Base-by-base conservation (phyloP, 2,888 invertebrate genomes). In the Tromatobia lineatoria region DNA sequence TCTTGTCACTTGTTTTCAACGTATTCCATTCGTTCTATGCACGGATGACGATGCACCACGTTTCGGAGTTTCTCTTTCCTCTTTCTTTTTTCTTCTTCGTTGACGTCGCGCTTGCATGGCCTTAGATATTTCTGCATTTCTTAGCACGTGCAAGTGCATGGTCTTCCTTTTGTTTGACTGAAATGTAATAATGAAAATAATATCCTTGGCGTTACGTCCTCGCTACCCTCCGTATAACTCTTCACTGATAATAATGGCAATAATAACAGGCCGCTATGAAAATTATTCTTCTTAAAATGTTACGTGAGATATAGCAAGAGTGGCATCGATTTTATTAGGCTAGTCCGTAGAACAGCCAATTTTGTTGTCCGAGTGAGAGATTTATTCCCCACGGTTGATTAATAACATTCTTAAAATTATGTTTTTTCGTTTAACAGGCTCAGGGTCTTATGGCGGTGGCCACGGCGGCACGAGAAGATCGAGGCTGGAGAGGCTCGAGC, bases 391-490 rank as follows among this genome's bases (percentile, higher is more conserved):
- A 67, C 45, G 10, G 25, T 3, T n/a, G 6, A 76, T 23, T 6
- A 47, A 34, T 38, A 13, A 71, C 57, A 67, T 42, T 57, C 54
- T 54, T 13, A 20, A n/a, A 61, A 69, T 23, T n/a, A 18, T 52
- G 11, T 71, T 13, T 45, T 47, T 66, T 23, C 25, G 0, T 83
- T 76, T 52, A 50, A 50, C 86, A 90, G 89, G 89, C 66, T 86
- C 89, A 78, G 87, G 89, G 74, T 78, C 91, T 54, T 92, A 92
- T 87, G 91, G 92, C 74, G 88, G 89, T 59, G 89, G 90, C 64
- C 91, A 90, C 82, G 91, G 94, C 90, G 88, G 93, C 67, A 91
- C 93, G 88, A 92, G 93, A 87, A 90, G 93, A 87, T 92, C 92
- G 86, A 90, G 94, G 80, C 85, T 93, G 85, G 92, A 93, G 88